phyloP scores from a whole-genome alignment of 2,113 vertebrate genomes.

The Herpailurus yagouaroundi region DNA sequence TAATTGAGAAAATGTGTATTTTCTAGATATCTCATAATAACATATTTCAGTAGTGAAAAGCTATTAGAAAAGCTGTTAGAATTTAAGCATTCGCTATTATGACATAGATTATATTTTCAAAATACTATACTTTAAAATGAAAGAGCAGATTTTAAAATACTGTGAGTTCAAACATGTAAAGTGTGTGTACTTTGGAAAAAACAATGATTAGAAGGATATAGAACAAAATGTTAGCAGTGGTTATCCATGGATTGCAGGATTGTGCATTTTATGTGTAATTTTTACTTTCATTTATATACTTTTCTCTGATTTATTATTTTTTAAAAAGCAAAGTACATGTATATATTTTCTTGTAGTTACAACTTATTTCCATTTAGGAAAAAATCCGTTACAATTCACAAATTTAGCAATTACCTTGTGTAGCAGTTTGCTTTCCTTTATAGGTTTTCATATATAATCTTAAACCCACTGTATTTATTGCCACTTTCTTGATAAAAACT shows the following conservation, averaged over 20 bases:
- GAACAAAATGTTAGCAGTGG: neutral
- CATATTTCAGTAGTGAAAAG: neutral
- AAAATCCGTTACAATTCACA: slow-evolving; percentile 20
- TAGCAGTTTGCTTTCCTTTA: slow-evolving; percentile 15
- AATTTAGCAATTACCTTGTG: neutral
- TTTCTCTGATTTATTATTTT: slow-evolving; percentile 7
- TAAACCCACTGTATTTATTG: neutral
- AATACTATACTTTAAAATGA: neutral
- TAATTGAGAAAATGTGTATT: neutral
- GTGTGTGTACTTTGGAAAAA: neutral
- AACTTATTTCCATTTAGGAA: neutral
- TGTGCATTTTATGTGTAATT: neutral
- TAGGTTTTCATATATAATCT: neutral
- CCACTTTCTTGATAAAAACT: neutral
- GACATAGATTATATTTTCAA: neutral
- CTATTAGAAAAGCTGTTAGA: neutral
- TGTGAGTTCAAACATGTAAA: slow-evolving; percentile 20
- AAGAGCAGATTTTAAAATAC: neutral
- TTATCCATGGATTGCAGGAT: neutral
- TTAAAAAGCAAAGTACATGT: neutral
- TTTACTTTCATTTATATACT: neutral
- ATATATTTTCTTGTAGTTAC: slow-evolving; percentile 24
- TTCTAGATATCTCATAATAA: neutral
- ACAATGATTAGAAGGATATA: neutral
- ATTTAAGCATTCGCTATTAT: neutral